Evolutionary conservation across 2,797 vertebrate genomes (phyloP).

Genomic region (Sebastiscus albofasciatus): DNA sequence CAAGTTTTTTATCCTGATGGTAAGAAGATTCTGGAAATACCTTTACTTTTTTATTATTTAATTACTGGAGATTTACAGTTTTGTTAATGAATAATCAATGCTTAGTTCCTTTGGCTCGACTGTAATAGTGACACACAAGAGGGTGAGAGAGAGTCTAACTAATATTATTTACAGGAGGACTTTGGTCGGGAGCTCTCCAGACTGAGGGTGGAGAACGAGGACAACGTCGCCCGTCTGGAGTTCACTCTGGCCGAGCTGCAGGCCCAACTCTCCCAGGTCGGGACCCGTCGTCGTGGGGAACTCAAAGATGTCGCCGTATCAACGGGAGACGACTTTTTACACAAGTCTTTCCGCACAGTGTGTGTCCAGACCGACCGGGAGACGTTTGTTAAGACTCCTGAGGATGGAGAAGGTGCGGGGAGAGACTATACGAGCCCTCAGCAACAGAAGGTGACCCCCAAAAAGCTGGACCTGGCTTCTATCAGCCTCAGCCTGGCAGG

Average conservation of each 20-base stretch:
- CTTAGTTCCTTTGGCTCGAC: neutral
- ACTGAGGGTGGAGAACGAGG: constrained; percentile 86
- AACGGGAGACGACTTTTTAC: constrained; percentile 83
- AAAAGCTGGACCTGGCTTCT: constrained; percentile 87
- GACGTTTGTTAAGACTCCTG: constrained; percentile 86
- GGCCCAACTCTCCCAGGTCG: constrained; percentile 78
- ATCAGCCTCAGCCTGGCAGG: constrained; percentile 80
- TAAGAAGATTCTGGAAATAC: neutral
- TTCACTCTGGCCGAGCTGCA: constrained; percentile 81
- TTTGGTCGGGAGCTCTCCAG: constrained; percentile 86
- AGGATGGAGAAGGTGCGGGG: constrained; percentile 71
- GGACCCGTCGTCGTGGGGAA: constrained; percentile 69
- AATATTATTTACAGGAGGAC: constrained; percentile 80
- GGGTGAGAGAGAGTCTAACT: neutral
- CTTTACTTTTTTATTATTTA: neutral
- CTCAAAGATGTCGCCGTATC: constrained; percentile 86
- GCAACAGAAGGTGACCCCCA: constrained; percentile 75
- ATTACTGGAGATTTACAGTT: neutral
- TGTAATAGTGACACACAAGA: neutral
- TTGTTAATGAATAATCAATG: neutral
- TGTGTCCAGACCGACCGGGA: constrained; percentile 94
- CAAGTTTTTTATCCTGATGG: neutral
- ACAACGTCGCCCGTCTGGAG: constrained; percentile 82
- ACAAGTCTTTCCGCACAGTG: constrained; percentile 87
- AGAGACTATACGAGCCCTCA: constrained; percentile 72